Conservation (phyloP, 2,888 invertebrate genomes). For the Neoitamus cyanurus region DNA sequence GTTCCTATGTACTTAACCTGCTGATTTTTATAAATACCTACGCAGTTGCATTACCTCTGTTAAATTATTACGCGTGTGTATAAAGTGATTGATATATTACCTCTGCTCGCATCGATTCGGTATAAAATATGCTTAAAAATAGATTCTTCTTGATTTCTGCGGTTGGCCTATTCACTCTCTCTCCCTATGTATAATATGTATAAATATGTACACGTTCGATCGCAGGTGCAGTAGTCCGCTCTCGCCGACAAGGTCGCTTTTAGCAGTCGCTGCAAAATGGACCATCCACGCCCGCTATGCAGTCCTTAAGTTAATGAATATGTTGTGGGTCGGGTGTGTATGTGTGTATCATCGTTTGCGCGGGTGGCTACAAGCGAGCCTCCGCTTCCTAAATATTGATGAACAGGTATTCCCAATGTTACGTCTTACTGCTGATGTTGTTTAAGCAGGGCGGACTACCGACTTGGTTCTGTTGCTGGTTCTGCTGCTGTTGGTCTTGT, state of each 20-base stretch:
- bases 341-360: background rate
- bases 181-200: conserved; percentile 34
- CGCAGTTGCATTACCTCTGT: conserved; percentile 25
- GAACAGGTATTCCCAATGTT: conserved; percentile 68
- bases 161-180: background rate
- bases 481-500: conserved; percentile 55
- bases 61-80: conserved; percentile 37
- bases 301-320: conserved; percentile 35
- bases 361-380: background rate
- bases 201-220: conserved; percentile 34
- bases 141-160: conserved; percentile 13
- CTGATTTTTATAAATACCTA: conserved; percentile 33
- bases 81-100: conserved; percentile 41
- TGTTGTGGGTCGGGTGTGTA: conserved; percentile 6
- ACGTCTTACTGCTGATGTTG: conserved; percentile 66
- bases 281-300: background rate
- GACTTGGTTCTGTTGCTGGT: conserved; percentile 56
- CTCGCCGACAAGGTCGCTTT: background rate
- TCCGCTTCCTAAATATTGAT: conserved; percentile 64
- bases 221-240: background rate
- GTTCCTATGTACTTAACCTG: conserved; percentile 29
- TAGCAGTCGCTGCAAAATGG: background rate
- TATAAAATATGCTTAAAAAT: conserved; percentile 46
- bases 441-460: conserved; percentile 66
- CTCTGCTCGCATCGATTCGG: conserved; percentile 8